Evolutionary conservation across 2,113 vertebrate species (phyloP), one percentile per base, ranked within the genome.

Genomic region (Callorhinus ursinus): DNA sequence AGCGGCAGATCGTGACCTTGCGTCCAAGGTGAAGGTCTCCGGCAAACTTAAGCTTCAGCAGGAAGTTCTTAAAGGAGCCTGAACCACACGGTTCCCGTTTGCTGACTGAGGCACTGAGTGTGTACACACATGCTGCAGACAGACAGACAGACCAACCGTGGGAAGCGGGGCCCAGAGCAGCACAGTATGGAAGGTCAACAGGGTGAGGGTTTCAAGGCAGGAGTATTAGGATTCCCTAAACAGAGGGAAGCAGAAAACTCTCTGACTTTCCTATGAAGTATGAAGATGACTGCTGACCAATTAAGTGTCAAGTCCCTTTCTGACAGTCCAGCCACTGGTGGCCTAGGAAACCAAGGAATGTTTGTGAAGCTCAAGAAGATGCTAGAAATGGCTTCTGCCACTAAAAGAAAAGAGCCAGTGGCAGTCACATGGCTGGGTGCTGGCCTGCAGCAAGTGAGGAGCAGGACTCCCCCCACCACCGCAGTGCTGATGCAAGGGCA

Each of bases 181-280:
- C 49, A 7, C 42, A 31, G 26, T 13, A 1, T 1, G 2, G 57
- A 65, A 18, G 53, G 39, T 31, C 88, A 93, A 31, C 67, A 86
- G 61, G 90, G 96, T 55, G 46, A 76, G 89, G 19, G 22, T 53
- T 92, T 71, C 88, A 92, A 92, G 96, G 97, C 93, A 98, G 97
- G 97, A 98, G 55, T 19, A 13, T 14, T 19, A 72, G 80, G n/a
- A 16, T 26, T 81, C 67, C 28, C 21, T 28, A 26, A 39, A 65
- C 36, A 39, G 59, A 76, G 16, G 77, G 51, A 71, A 65, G 26
- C 42, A 59, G 86, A 61, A 83, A 63, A 39, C 36, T 36, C 63
- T 46, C 39, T 46, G 72, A 24, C 51, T 72, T 49, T 42, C 67
- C 21, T 77, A 22, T 11, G n/a, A 80, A 21, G 42, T n/a, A 18